These are phyloP conservation scores for Dendronephthya gigantea DNA, from an alignment of 64 coral and sea anemone species.

Conservation along the genomic window DNA sequence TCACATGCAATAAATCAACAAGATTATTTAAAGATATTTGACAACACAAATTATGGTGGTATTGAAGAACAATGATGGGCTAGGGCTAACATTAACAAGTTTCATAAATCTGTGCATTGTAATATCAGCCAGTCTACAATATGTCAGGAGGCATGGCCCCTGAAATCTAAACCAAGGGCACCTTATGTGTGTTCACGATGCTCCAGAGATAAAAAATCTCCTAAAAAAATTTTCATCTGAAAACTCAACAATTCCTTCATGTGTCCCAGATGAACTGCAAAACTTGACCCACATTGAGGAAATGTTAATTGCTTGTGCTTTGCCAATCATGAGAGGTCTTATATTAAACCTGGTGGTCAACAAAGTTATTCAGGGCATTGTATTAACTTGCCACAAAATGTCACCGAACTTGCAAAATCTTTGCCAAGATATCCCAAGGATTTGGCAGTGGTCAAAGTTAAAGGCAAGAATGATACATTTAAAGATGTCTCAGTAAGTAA, in stretches of 20 bases:
- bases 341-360: background rate
- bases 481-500: background rate
- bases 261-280: background rate
- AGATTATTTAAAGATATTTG: background rate
- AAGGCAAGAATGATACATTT: background rate
- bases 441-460: background rate
- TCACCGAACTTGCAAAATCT: background rate
- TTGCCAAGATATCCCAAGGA: background rate
- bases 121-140: background rate
- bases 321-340: background rate
- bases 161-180: background rate
- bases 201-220: background rate
- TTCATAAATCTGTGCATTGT: background rate
- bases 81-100: slow-evolving; percentile 4
- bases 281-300: background rate
- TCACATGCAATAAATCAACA: no score
- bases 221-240: background rate
- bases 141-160: slow-evolving; percentile 23
- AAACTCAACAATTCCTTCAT: background rate
- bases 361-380: background rate
- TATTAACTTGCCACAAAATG: background rate
- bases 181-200: background rate
- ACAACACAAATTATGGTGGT: background rate
- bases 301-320: slow-evolving; percentile 9
- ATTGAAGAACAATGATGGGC: slow-evolving; percentile 21